Percentiles rank a stretch among this genome's conserved stretches.
These are phyloP conservation scores for Gnathochromis pfefferi DNA, from an alignment of 2,113 vertebrate genomes.

Conservation along the genomic window DNA sequence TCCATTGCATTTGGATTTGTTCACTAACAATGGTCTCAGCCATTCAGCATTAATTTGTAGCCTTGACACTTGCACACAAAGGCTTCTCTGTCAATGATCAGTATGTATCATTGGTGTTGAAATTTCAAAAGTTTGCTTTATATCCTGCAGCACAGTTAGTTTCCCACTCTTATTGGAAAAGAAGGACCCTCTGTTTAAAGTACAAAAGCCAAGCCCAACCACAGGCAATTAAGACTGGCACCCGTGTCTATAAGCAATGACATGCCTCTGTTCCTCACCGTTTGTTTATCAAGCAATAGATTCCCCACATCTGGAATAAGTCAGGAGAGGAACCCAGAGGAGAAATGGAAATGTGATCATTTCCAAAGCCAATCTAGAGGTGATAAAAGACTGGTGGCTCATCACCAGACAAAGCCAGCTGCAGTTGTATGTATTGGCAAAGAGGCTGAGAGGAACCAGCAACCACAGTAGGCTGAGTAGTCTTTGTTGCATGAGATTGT, in stretches of 20 bases:
- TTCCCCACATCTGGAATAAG: constrained; percentile 57
- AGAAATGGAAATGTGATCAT: constrained; percentile 62
- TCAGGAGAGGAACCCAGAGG: constrained; percentile 33
- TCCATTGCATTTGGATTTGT: neutral
- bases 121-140: neutral
- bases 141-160: neutral
- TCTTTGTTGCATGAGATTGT: neutral
- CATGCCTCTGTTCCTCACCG: constrained; percentile 18
- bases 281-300: constrained; percentile 43
- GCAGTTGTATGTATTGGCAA: constrained; percentile 42
- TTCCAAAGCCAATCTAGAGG: constrained; percentile 51
- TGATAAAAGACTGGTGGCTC: constrained; percentile 60
- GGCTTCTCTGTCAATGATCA: neutral
- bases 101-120: neutral
- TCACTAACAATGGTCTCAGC: neutral
- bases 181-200: neutral
- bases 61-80: neutral
- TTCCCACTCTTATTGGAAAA: neutral
- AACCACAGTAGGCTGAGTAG: neutral
- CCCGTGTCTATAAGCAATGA: constrained; percentile 19
- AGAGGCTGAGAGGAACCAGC: neutral
- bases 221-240: constrained; percentile 33
- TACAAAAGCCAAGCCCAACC: constrained; percentile 3
- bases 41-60: neutral
- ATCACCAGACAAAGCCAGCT: constrained; percentile 31